These are phyloP conservation scores for Phocides pigmalion DNA, from an alignment of 1,140 invertebrate genomes.

Conservation along the genomic window DNA sequence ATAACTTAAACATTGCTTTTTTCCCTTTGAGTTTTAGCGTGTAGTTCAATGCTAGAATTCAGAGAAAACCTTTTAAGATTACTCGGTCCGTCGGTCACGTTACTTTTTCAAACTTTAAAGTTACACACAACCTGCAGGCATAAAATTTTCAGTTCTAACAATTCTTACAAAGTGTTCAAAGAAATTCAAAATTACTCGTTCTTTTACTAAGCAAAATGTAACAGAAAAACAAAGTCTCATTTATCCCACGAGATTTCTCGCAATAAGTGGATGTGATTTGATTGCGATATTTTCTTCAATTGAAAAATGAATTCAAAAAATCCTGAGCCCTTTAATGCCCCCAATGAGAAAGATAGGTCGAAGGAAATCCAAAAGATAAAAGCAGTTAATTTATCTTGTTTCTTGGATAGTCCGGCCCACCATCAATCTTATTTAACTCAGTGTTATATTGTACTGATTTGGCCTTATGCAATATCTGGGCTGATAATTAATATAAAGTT, in stretches of 20 bases:
- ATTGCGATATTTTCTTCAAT: conserved; percentile 8
- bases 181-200: too few species aligned
- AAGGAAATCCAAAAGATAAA: conserved; percentile 9
- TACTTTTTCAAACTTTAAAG: too few species aligned
- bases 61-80: too few species aligned
- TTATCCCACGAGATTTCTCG: neutral
- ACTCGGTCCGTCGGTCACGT: too few species aligned
- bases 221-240: neutral
- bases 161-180: too few species aligned
- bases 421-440: conserved; percentile 21
- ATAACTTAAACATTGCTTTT: too few species aligned
- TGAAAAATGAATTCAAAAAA: conserved; percentile 17
- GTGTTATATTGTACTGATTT: neutral
- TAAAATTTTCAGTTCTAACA: too few species aligned
- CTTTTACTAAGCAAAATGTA: neutral
- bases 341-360: neutral
- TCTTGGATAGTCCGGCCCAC: neutral
- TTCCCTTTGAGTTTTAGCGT: too few species aligned
- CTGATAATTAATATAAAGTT: neutral
- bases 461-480: neutral
- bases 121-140: too few species aligned
- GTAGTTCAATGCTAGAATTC: too few species aligned
- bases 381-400: conserved; percentile 19
- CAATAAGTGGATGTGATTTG: conserved; percentile 1
- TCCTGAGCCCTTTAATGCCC: conserved; percentile 1